Evolutionary conservation across 2,888 invertebrate genomes (phyloP).

Genomic region (Tortricodes alternella): DNA sequence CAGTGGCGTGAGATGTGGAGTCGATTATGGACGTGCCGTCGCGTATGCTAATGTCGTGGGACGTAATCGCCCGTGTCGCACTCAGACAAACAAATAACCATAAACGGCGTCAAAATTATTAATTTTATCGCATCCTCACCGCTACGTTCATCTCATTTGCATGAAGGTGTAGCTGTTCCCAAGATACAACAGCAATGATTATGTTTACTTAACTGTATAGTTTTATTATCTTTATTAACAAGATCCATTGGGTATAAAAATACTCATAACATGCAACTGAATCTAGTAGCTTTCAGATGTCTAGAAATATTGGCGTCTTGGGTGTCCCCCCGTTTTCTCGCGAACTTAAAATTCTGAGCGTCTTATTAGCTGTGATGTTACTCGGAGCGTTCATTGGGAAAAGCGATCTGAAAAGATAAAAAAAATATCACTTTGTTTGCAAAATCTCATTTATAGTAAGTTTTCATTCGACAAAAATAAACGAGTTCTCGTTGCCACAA

Average conservation of each 20-base stretch:
- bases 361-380: too few relatives aligned
- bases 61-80: conserved; percentile 69
- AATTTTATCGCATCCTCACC: conserved; percentile 61
- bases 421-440: not conserved
- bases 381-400: not conserved
- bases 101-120: conserved; percentile 70
- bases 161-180: conserved; percentile 39
- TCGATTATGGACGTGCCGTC: conserved; percentile 35
- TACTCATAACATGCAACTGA: too few relatives aligned
- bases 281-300: too few relatives aligned
- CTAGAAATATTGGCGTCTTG: not conserved
- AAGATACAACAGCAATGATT: conserved; percentile 8
- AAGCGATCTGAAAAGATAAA: conserved; percentile 3
- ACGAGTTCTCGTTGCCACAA: not conserved
- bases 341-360: conserved; percentile 7
- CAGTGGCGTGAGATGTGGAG: conserved; percentile 26
- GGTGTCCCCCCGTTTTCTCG: not conserved
- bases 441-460: conserved; percentile 9
- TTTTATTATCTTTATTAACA: too few relatives aligned
- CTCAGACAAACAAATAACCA: conserved; percentile 68
- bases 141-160: conserved; percentile 54
- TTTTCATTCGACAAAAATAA: conserved; percentile 4
- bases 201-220: not conserved
- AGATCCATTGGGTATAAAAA: too few relatives aligned
- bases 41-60: conserved; percentile 53